Conservation (phyloP, 2,888 invertebrate genomes). For the Caenorhabditis macrosperma region DNA sequence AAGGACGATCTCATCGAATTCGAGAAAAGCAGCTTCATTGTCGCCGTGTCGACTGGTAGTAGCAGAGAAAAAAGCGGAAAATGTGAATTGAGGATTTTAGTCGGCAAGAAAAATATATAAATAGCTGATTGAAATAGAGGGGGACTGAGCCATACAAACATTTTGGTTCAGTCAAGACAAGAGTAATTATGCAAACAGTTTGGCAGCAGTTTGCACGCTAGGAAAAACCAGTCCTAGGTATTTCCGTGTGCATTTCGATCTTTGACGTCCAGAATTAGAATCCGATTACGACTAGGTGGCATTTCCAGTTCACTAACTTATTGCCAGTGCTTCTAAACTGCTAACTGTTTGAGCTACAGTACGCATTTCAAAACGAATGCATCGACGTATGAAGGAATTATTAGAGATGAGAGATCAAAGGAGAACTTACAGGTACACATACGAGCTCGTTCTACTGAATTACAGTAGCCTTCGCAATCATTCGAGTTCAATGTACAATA, state of each 20-base stretch:
- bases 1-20: constrained; percentile 27
- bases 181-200: constrained; percentile 50
- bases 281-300: constrained; percentile 21
- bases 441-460: too few species aligned
- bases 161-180: constrained; percentile 14
- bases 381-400: too few species aligned
- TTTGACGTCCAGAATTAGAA: constrained; percentile 35
- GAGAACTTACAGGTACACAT: too few species aligned
- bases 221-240: constrained; percentile 2
- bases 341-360: neutral
- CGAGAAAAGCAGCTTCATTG: constrained; percentile 24
- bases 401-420: too few species aligned
- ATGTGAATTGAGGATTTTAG: neutral
- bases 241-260: constrained; percentile 16
- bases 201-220: constrained; percentile 1
- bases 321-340: too few species aligned
- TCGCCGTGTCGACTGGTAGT: constrained; percentile 10
- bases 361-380: too few species aligned
- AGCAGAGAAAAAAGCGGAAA: neutral
- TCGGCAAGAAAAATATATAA: constrained; percentile 10
- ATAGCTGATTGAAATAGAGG: constrained; percentile 7
- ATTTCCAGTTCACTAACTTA: constrained; percentile 4
- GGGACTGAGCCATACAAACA: constrained; percentile 5
- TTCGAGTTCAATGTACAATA: too few species aligned
- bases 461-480: too few species aligned